phyloP scores from a whole-genome alignment of 2,113 vertebrate genomes.

The Alethe diademata region DNA sequence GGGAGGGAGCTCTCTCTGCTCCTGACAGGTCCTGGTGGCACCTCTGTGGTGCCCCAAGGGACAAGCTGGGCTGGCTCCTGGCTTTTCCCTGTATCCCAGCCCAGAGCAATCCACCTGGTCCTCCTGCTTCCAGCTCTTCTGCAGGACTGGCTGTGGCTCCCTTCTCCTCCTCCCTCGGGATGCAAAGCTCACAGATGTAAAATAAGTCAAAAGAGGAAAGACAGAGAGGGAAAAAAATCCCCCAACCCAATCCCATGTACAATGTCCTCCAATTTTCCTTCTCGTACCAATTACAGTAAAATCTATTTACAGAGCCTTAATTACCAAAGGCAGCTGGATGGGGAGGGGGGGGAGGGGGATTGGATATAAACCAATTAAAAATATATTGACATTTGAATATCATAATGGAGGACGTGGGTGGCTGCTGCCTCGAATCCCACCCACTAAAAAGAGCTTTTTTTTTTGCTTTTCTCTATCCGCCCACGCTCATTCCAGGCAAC shows the following conservation, averaged over 20 bases:
- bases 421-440: constrained; percentile 50
- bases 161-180: background rate
- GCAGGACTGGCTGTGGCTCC: background rate
- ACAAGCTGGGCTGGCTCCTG: background rate
- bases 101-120: background rate
- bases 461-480: constrained; percentile 32
- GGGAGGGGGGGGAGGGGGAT: background rate
- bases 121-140: background rate
- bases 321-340: constrained; percentile 47
- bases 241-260: background rate
- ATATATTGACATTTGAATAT: constrained; percentile 71
- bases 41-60: accelerated
- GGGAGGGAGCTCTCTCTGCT: background rate
- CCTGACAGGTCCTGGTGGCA: background rate
- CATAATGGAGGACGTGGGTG: constrained; percentile 61
- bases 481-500: constrained; percentile 54
- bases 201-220: constrained; percentile 29
- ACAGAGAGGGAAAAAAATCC: background rate
- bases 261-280: constrained; percentile 59
- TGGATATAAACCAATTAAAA: constrained; percentile 67
- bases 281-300: constrained; percentile 58
- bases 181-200: background rate
- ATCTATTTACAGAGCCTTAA: constrained; percentile 71
- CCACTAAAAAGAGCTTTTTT: background rate
- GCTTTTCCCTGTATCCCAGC: accelerated